Percentiles rank a stretch among this genome's conserved stretches.
These are phyloP conservation scores for Bombus waltoni DNA, from an alignment of 1,140 invertebrate species.

Conservation along the genomic window DNA sequence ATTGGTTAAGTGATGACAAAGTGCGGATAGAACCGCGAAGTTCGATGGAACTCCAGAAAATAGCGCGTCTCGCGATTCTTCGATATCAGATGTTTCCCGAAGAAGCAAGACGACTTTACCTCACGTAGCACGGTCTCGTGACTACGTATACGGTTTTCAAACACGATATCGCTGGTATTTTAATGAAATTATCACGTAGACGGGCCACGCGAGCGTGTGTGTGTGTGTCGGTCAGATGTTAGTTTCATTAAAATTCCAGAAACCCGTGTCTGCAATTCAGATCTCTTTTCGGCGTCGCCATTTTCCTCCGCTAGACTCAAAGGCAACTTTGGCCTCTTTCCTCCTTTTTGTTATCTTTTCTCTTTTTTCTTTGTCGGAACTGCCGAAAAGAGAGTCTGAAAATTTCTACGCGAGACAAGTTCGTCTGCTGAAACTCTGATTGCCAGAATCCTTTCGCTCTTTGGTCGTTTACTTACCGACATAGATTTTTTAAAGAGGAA, in stretches of 20 bases:
- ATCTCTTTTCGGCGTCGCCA: background rate
- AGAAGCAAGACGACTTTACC: background rate
- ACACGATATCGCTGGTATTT: slow-evolving; percentile 10
- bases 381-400: background rate
- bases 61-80: background rate
- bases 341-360: background rate
- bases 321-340: background rate
- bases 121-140: background rate
- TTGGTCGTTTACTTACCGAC: background rate
- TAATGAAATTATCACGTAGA: slow-evolving; percentile 10
- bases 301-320: background rate
- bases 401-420: background rate
- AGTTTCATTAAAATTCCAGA: slow-evolving; percentile 19
- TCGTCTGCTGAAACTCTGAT: background rate
- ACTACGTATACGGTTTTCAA: background rate
- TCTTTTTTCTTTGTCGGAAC: background rate
- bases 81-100: background rate
- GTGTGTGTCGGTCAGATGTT: background rate
- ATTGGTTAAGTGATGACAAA: background rate
- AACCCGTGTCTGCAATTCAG: background rate
- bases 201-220: background rate
- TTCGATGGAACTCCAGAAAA: background rate
- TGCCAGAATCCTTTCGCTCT: too few relatives aligned
- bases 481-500: background rate
- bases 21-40: background rate